A percentile compares a stretch with the other conserved stretches of the same genome.
phyloP scores from a whole-genome alignment of 1,140 invertebrate species.

The Dinothrombium tinctorium region DNA sequence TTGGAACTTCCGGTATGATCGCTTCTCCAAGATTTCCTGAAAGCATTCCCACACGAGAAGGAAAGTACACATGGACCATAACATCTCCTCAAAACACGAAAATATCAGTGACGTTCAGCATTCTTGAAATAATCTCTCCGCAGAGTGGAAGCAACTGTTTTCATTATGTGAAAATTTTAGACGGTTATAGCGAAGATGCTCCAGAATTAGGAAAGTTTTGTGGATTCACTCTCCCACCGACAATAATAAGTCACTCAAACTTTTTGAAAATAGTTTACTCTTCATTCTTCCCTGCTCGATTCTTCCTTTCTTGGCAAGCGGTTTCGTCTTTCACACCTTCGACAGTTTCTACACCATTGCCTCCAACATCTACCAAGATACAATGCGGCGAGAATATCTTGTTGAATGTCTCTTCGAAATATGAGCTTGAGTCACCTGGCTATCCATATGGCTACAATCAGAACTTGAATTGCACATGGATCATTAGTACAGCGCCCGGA shows the following conservation, averaged over 20 bases:
- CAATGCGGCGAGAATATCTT: background rate
- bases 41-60: background rate
- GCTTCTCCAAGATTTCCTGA: slow-evolving; percentile 52
- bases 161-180: slow-evolving; percentile 8
- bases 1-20: slow-evolving; percentile 35
- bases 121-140: background rate
- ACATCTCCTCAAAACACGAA: background rate
- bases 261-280: background rate
- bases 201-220: slow-evolving; percentile 28
- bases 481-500: slow-evolving; percentile 44
- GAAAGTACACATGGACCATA: slow-evolving; percentile 10
- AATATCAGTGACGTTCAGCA: slow-evolving; percentile 6
- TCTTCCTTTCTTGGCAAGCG: background rate
- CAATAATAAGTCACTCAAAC: slow-evolving; percentile 25
- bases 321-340: background rate
- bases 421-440: slow-evolving; percentile 43
- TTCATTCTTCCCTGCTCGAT: background rate
- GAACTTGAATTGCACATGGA: slow-evolving; percentile 48
- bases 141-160: background rate
- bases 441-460: slow-evolving; percentile 45
- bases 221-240: slow-evolving; percentile 20
- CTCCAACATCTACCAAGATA: background rate
- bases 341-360: background rate
- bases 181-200: slow-evolving; percentile 23
- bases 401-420: background rate